Evolutionary conservation across 2,113 vertebrate species (phyloP).

Genomic region (Tychaedon coryphoeus): DNA sequence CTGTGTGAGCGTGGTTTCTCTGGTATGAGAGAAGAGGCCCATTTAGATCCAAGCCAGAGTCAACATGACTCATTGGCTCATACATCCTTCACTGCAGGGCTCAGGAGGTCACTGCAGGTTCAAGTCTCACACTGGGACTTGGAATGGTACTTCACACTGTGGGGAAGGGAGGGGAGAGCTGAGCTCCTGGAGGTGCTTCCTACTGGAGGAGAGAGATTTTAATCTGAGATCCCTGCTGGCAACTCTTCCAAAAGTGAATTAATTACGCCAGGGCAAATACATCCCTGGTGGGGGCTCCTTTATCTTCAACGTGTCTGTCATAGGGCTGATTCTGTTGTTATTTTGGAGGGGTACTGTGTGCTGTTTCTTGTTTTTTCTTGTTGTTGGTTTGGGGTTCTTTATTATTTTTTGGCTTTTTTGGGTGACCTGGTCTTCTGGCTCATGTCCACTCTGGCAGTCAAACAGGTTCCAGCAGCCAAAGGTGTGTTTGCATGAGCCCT

Average conservation of each 20-base stretch:
- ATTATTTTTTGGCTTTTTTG: neutral
- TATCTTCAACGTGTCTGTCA: neutral
- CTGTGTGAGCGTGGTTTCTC: constrained; percentile 52
- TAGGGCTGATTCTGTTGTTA: neutral
- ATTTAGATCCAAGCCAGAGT: constrained; percentile 59
- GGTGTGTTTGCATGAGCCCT: constrained; percentile 20
- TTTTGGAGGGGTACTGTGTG: neutral
- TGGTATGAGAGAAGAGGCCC: constrained; percentile 42
- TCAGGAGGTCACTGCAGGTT: constrained; percentile 58
- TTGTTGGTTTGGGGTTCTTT: neutral
- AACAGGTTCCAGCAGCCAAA: constrained; percentile 30
- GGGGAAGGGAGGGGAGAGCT: constrained; percentile 29
- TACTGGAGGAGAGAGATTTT: constrained; percentile 35
- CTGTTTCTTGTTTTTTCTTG: neutral
- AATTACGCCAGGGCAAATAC: neutral
- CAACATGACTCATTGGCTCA: constrained; percentile 63
- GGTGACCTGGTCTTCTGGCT: constrained; percentile 29
- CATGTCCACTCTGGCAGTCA: constrained; percentile 7
- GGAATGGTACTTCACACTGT: constrained; percentile 6
- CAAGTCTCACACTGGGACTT: constrained; percentile 56
- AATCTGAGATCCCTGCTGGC: constrained; percentile 30
- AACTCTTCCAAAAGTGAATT: constrained; percentile 15
- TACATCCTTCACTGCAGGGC: constrained; percentile 55
- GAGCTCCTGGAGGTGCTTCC: constrained; percentile 32
- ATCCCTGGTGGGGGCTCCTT: neutral